Evolutionary conservation across 2,797 vertebrate species (phyloP).

Genomic region (Paratrypauchen microcephalus): DNA sequence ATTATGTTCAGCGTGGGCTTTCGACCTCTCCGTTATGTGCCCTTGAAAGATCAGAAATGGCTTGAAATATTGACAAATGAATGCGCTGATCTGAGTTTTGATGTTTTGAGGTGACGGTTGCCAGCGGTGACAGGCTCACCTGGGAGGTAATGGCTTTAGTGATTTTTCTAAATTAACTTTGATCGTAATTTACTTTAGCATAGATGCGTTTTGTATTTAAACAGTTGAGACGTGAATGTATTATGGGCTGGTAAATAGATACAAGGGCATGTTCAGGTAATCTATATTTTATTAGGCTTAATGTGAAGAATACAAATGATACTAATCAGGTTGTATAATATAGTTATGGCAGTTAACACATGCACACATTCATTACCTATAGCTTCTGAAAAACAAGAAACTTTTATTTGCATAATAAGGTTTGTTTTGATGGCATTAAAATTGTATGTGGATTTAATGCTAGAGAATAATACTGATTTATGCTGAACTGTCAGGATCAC

Average conservation of each 20-base stretch:
- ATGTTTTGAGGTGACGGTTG: constrained; percentile 38
- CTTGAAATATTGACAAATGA: constrained; percentile 75
- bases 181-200: constrained; percentile 12
- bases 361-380: background rate
- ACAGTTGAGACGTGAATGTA: constrained; percentile 3
- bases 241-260: constrained; percentile 5
- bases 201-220: constrained; percentile 10
- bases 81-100: constrained; percentile 37
- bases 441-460: background rate
- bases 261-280: constrained; percentile 6
- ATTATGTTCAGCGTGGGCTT: constrained; percentile 76
- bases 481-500: constrained; percentile 2
- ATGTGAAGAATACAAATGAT: constrained; percentile 7
- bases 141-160: constrained; percentile 11
- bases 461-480: background rate
- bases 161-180: constrained; percentile 2
- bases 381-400: constrained; percentile 1
- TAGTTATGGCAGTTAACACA: constrained; percentile 1
- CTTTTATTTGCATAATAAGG: background rate
- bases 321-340: constrained; percentile 5
- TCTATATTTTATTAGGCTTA: constrained; percentile 15
- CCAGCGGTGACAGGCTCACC: constrained; percentile 22
- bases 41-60: constrained; percentile 74
- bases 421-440: background rate
- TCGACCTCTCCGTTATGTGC: constrained; percentile 71